Base-by-base conservation (phyloP, 2,888 invertebrate species). In the Pyrochroa serraticornis region DNA sequence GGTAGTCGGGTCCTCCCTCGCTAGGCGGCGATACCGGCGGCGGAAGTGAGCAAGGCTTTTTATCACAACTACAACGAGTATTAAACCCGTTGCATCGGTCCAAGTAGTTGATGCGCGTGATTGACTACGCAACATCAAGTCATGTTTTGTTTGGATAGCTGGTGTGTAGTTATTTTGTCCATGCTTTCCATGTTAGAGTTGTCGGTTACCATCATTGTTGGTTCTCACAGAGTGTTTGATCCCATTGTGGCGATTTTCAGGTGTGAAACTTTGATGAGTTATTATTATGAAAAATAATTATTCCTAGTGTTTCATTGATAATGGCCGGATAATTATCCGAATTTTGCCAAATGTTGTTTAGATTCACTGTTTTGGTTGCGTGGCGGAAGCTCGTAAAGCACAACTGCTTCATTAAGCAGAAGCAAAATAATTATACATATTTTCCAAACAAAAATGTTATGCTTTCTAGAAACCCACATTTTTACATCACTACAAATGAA, bases 1-100 rank as follows among this genome's bases (percentile, higher is more conserved):
- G 63, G 63, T 65, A 66, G 63, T 63, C 60, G 62, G 58, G 2
- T 43, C 68, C 71, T 71, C 71, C 71, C 71, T 68, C 73, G 68
- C 68, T 51, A 66, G 62, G 65, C 63, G 71, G 69, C 67, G 68
- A 59, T 68, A 55, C 44, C 57, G 55, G 57, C 68, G 65, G 67
- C 74, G 75, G 75, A 75, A 73, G 74, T 73, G 70, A 70, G 67
- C 75, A 75, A 75, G 75, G 75, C 68, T 75, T 75, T 75, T 75
- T 75, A 73, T 73, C 73, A 70, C 71, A 70, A 69, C 71, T 67
- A 71, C 71, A 66, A 66, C 67, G 66, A 67, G 71, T 70, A 71
- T 70, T 72, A 71, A 71, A 73, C 68, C 66, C 67, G 60, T 61
- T 62, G 61, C 64, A 63, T 55, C 42, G 54, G 68, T 48, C 67